A percentile compares a stretch with the other conserved stretches of the same genome.
phyloP scores from a whole-genome alignment of 2,888 invertebrate species.

The Hipparchia semele region DNA sequence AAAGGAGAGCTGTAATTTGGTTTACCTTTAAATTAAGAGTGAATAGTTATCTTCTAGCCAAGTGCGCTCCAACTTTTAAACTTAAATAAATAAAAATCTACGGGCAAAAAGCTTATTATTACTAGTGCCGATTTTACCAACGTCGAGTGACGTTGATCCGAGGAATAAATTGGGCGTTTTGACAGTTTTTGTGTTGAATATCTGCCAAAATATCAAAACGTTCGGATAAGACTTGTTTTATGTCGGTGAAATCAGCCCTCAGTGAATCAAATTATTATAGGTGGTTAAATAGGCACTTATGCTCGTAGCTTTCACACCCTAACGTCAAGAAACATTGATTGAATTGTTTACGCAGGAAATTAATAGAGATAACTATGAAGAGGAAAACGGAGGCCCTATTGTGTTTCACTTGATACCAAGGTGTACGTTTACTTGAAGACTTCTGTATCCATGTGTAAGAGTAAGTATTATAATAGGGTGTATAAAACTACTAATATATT shows the following conservation, averaged over 20 bases:
- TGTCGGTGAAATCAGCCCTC: too few species aligned
- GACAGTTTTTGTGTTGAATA: too few species aligned
- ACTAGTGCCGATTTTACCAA: too few species aligned
- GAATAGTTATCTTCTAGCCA: too few species aligned
- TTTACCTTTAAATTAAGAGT: too few species aligned
- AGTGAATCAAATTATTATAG: not conserved
- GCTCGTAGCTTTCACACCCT: conserved; percentile 32
- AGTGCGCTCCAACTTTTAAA: too few species aligned
- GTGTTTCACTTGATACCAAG: conserved; percentile 28
- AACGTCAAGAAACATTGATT: conserved; percentile 48
- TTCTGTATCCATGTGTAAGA: not conserved
- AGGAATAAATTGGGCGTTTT: too few species aligned
- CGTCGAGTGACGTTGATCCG: too few species aligned
- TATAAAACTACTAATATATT: not conserved
- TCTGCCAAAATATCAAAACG: too few species aligned
- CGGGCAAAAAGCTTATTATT: not conserved
- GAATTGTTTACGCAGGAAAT: conserved; percentile 65
- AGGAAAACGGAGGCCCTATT: conserved; percentile 37
- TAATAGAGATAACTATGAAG: conserved; percentile 62
- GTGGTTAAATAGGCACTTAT: conserved; percentile 25
- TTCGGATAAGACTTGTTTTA: too few species aligned
- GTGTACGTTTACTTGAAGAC: conserved; percentile 10
- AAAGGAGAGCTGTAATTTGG: too few species aligned
- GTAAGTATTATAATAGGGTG: not conserved
- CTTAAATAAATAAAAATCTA: too few species aligned